A percentile compares a stretch with the other conserved stretches of the same genome.
Evolutionary conservation across 2,888 invertebrate species (phyloP).

Genomic region (Sphinx pinastri): DNA sequence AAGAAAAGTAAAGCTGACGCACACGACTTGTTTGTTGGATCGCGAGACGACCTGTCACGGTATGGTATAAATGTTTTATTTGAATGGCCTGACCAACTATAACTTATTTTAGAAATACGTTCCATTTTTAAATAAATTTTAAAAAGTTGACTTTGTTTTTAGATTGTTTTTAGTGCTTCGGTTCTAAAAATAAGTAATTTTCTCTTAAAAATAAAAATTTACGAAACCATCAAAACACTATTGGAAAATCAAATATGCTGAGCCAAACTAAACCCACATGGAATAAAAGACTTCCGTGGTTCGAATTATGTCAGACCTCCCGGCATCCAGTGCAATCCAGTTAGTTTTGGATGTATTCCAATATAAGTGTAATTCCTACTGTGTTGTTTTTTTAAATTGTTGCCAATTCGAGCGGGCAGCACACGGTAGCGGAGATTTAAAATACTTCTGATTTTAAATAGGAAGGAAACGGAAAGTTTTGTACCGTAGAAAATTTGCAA

Average conservation of each 20-base stretch:
- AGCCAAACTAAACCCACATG: neutral
- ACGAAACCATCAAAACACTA: neutral
- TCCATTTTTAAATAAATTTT: neutral
- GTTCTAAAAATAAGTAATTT: too few species aligned
- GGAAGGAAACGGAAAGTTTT: neutral
- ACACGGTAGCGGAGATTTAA: neutral
- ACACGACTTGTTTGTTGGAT: slow-evolving; percentile 4
- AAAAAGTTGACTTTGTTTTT: too few species aligned
- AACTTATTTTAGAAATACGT: neutral
- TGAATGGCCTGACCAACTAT: neutral
- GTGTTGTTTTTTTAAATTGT: slow-evolving; percentile 33
- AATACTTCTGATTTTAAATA: slow-evolving; percentile 8
- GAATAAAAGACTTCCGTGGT: neutral
- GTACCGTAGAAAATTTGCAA: slow-evolving; percentile 20
- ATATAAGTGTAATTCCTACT: slow-evolving; percentile 27
- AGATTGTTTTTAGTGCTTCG: too few species aligned
- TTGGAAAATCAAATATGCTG: neutral
- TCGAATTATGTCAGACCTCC: neutral
- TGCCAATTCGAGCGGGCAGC: slow-evolving; percentile 29
- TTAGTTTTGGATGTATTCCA: slow-evolving; percentile 37
- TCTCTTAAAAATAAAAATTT: neutral
- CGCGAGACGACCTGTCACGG: neutral
- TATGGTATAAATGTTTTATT: neutral
- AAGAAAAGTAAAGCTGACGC: slow-evolving; percentile 11
- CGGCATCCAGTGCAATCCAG: neutral